These are phyloP conservation scores for Pseudanteris insignis DNA, from an alignment of 2,888 invertebrate genomes.

Conservation along the genomic window DNA sequence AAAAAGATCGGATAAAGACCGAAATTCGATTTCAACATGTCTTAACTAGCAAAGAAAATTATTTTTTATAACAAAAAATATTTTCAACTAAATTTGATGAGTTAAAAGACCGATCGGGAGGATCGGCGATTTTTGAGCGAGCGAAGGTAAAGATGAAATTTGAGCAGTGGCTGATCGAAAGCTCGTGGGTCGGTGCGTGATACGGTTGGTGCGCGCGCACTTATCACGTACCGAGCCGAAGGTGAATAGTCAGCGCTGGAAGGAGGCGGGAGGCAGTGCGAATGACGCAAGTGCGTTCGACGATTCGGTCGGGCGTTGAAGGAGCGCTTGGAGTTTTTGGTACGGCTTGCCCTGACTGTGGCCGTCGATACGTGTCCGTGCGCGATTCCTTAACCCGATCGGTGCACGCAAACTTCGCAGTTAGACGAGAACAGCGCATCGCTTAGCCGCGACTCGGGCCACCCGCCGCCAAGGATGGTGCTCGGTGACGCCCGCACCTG, in stretches of 20 bases:
- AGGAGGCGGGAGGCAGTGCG: constrained; percentile 33
- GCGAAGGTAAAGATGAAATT: too few species aligned
- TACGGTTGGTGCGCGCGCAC: constrained; percentile 44
- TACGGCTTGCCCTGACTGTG: constrained; percentile 2
- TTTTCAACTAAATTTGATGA: too few species aligned
- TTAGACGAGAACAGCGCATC: constrained; percentile 9
- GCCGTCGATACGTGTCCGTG: background rate
- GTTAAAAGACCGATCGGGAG: too few species aligned
- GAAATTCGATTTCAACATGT: too few species aligned
- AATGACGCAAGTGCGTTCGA: constrained; percentile 44
- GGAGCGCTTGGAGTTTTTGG: constrained; percentile 9
- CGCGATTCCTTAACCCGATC: constrained; percentile 6
- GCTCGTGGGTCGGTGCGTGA: constrained; percentile 17
- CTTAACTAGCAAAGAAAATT: too few species aligned
- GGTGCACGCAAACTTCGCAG: constrained; percentile 15
- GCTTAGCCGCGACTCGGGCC: constrained; percentile 27
- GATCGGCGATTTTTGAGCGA: too few species aligned
- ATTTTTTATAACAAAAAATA: too few species aligned
- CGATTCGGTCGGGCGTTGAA: constrained; percentile 28
- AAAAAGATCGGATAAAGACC: too few species aligned
- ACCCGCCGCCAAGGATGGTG: constrained; percentile 49
- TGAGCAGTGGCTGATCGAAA: too few species aligned
- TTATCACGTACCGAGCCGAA: constrained; percentile 26
- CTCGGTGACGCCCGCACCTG: constrained; percentile 48
- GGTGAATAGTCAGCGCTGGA: constrained; percentile 31